phyloP scores from a whole-genome alignment of 2,797 vertebrate species.

The Phalloptychus januarius region DNA sequence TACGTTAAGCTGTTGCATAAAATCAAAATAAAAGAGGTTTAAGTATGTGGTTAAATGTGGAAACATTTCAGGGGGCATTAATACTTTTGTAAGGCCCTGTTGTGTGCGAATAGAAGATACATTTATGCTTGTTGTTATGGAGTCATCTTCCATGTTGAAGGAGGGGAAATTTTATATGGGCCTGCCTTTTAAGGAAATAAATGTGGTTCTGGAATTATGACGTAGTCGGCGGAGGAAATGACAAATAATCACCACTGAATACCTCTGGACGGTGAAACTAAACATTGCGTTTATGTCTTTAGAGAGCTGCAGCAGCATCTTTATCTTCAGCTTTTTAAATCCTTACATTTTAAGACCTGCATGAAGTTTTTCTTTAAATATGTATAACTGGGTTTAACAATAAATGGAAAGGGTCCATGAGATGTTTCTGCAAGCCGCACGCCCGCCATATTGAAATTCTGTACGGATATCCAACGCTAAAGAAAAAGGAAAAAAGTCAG shows the following conservation, averaged over 20 bases:
- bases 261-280: conserved; percentile 15
- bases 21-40: neutral
- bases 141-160: conserved; percentile 12
- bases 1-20: neutral
- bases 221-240: conserved; percentile 47
- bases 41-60: neutral
- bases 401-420: neutral
- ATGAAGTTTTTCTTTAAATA: neutral
- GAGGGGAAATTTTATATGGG: conserved; percentile 9
- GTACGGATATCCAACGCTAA: conserved; percentile 17
- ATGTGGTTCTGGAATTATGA: conserved; percentile 58
- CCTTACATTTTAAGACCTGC: neutral
- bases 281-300: conserved; percentile 15
- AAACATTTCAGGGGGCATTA: neutral
- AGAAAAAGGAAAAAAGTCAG: conserved; percentile 28
- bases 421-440: neutral
- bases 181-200: conserved; percentile 75
- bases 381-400: neutral
- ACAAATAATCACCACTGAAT: conserved; percentile 32
- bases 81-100: neutral
- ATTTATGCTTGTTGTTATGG: neutral
- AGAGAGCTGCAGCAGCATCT: neutral
- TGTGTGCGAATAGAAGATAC: neutral
- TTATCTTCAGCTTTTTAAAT: neutral
- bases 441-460: conserved; percentile 51